Evolutionary conservation across 2,113 vertebrate species (phyloP).

Genomic region (Psilopsiagon aymara): DNA sequence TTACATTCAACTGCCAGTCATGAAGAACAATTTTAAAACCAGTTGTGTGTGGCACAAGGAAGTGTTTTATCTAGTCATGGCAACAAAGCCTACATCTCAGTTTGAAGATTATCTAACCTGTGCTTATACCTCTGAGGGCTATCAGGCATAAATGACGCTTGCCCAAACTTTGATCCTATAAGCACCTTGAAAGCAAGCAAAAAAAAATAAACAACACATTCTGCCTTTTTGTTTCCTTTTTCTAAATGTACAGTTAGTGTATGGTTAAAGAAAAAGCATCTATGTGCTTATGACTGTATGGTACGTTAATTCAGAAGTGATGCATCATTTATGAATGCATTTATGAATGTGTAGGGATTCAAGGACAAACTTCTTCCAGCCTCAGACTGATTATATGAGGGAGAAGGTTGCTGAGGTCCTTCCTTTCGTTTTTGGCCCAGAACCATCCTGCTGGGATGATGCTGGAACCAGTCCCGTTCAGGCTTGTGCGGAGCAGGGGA

Average conservation of each 20-base stretch:
- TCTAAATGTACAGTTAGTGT: neutral
- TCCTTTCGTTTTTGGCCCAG: neutral
- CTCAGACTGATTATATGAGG: neutral
- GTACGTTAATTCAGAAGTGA: neutral
- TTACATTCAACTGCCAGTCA: neutral
- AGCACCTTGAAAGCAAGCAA: neutral
- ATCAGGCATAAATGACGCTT: rapidly evolving
- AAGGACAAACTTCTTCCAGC: neutral
- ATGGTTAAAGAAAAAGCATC: neutral
- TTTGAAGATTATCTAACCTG: neutral
- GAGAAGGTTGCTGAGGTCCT: neutral
- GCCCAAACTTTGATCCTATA: neutral
- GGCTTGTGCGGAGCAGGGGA: rapidly evolving
- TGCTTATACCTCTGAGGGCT: neutral
- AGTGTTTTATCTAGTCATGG: neutral
- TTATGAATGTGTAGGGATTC: neutral
- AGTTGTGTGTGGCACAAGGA: neutral
- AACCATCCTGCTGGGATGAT: neutral
- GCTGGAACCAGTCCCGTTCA: neutral
- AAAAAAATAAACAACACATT: neutral
- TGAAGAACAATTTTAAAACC: neutral
- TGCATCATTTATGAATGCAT: neutral
- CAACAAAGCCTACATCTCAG: neutral
- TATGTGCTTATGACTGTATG: neutral
- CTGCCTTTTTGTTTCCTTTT: neutral